These are phyloP conservation scores for Harpalus rubripes DNA, from an alignment of 2,888 invertebrate genomes.

Conservation along the genomic window DNA sequence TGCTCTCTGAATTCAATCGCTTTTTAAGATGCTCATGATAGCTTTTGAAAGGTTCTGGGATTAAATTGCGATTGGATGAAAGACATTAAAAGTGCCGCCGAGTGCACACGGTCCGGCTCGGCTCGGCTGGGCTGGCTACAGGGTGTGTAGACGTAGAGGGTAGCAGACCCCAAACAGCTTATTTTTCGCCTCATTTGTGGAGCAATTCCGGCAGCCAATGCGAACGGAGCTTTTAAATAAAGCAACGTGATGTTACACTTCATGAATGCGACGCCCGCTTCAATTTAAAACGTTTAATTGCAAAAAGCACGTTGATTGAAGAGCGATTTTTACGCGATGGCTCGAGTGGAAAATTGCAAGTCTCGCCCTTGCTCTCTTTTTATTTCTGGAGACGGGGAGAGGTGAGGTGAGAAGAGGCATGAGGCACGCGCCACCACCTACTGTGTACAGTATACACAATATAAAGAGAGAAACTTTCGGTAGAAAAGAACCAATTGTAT, in stretches of 20 bases:
- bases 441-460: too few relatives aligned
- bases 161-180: slow-evolving; percentile 73
- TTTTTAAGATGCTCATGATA: slow-evolving; percentile 77
- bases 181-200: slow-evolving; percentile 78
- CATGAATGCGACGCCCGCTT: slow-evolving; percentile 65
- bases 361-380: slow-evolving; percentile 23
- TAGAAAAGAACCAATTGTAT: slow-evolving; percentile 10
- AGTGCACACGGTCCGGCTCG: slow-evolving; percentile 69
- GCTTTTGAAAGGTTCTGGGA: slow-evolving; percentile 77
- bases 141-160: slow-evolving; percentile 21
- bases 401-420: neutral
- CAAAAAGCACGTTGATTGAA: slow-evolving; percentile 68
- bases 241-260: slow-evolving; percentile 68
- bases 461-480: too few relatives aligned
- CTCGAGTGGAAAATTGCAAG: slow-evolving; percentile 67
- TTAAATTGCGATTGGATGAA: slow-evolving; percentile 77
- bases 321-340: slow-evolving; percentile 66
- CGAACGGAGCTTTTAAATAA: slow-evolving; percentile 74
- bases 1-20: slow-evolving; percentile 66
- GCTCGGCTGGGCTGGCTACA: neutral
- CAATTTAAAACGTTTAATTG: slow-evolving; percentile 68
- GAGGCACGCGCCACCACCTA: neutral
- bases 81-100: slow-evolving; percentile 76
- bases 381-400: neutral
- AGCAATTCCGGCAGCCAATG: slow-evolving; percentile 75